Evolutionary conservation across 2,888 invertebrate genomes (phyloP).

Genomic region (Pelosia muscerda): DNA sequence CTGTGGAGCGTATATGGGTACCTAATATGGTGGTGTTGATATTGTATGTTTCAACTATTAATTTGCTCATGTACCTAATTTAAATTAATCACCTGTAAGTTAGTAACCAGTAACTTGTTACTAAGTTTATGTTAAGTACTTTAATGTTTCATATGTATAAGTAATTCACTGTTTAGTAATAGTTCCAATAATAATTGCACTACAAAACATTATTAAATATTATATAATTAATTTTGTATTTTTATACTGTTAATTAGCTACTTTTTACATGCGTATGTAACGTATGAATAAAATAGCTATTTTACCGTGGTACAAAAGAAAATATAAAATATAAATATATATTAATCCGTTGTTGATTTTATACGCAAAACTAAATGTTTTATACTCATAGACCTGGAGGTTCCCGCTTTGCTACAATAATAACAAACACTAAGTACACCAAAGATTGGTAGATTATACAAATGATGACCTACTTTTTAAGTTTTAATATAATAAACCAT

Average conservation of each 20-base stretch:
- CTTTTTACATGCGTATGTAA: too few relatives aligned
- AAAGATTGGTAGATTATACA: too few relatives aligned
- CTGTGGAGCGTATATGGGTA: conserved; percentile 33
- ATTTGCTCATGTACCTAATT: neutral
- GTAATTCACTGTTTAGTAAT: too few relatives aligned
- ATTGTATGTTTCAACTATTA: neutral
- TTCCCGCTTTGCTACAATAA: too few relatives aligned
- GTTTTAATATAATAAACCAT: too few relatives aligned
- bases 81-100: neutral
- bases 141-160: too few relatives aligned
- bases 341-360: neutral
- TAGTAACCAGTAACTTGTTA: too few relatives aligned
- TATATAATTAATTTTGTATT: neutral
- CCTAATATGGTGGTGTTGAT: conserved; percentile 26
- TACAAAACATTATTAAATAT: too few relatives aligned
- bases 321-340: neutral
- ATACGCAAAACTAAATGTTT: neutral
- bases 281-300: neutral
- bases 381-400: too few relatives aligned
- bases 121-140: too few relatives aligned
- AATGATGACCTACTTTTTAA: neutral
- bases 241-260: neutral
- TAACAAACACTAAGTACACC: too few relatives aligned
- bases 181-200: too few relatives aligned
- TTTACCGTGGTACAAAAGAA: neutral